These are phyloP conservation scores for Pterostichus niger DNA, from an alignment of 2,888 invertebrate genomes.

Conservation along the genomic window DNA sequence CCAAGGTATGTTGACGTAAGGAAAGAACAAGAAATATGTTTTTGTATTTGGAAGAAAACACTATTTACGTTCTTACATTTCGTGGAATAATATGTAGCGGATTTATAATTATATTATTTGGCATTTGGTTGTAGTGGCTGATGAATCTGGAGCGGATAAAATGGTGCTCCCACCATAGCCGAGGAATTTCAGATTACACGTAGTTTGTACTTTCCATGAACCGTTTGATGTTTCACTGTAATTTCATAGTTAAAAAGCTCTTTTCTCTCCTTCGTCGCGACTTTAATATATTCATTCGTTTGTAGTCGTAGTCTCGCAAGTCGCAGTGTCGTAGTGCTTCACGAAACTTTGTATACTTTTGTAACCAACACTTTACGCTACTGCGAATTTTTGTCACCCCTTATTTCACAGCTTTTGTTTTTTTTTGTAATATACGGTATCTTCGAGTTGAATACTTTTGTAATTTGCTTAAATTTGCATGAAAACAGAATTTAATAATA, in stretches of 20 bases:
- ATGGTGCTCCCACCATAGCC: neutral
- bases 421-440: constrained; percentile 26
- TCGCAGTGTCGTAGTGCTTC: neutral
- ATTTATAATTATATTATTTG: neutral
- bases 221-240: constrained; percentile 54
- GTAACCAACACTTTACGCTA: constrained; percentile 1
- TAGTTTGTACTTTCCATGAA: constrained; percentile 40
- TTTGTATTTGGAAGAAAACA: constrained; percentile 9
- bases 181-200: constrained; percentile 43
- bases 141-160: too few species aligned
- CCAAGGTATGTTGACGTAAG: constrained; percentile 18
- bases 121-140: too few species aligned
- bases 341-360: constrained; percentile 28
- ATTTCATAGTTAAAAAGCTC: constrained; percentile 61
- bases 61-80: neutral
- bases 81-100: neutral
- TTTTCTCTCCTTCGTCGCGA: constrained; percentile 45
- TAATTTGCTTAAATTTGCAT: constrained; percentile 40
- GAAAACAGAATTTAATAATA: constrained; percentile 14
- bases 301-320: constrained; percentile 17
- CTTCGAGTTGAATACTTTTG: constrained; percentile 24
- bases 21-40: constrained; percentile 38
- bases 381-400: constrained; percentile 15
- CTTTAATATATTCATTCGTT: constrained; percentile 64
- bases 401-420: constrained; percentile 26